Evolutionary conservation across 2,888 invertebrate species (phyloP).

Genomic region (Drosophila monieri): DNA sequence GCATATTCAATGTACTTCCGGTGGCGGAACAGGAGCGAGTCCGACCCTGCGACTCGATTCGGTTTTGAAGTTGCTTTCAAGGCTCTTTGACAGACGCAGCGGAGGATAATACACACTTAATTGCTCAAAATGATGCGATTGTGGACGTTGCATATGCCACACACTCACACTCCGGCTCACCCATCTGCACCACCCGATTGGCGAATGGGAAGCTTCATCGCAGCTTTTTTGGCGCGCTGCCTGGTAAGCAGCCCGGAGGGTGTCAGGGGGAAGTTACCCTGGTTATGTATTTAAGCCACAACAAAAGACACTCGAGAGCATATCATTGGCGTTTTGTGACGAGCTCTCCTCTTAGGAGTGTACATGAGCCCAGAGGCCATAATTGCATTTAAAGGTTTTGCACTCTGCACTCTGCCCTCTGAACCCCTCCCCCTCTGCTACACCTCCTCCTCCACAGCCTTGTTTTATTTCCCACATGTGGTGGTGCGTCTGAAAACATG

Average conservation of each 20-base stretch:
- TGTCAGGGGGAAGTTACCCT: slow-evolving; percentile 31
- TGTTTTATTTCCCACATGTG: slow-evolving; percentile 30
- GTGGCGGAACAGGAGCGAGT: slow-evolving; percentile 65
- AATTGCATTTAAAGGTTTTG: slow-evolving; percentile 74
- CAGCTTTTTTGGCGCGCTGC: slow-evolving; percentile 45
- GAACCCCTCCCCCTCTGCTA: background rate
- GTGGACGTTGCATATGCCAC: slow-evolving; percentile 62
- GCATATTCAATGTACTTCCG: slow-evolving; percentile 76
- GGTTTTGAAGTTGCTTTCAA: slow-evolving; percentile 69
- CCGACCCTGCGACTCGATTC: slow-evolving; percentile 22
- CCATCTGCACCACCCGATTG: slow-evolving; percentile 61
- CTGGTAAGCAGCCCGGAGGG: slow-evolving; percentile 14
- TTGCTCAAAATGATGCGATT: slow-evolving; percentile 80
- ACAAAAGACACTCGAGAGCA: slow-evolving; percentile 71
- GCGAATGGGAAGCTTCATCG: slow-evolving; percentile 67
- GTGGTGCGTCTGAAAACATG: slow-evolving; percentile 42
- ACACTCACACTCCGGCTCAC: slow-evolving; percentile 23
- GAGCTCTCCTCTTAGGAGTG: slow-evolving; percentile 47
- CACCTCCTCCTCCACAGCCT: background rate
- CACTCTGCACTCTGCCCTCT: slow-evolving; percentile 19
- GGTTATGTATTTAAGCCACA: slow-evolving; percentile 63
- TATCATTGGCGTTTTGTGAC: slow-evolving; percentile 72
- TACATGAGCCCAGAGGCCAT: slow-evolving; percentile 57
- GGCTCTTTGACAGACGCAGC: slow-evolving; percentile 75
- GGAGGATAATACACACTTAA: slow-evolving; percentile 80